A percentile compares a stretch with the other conserved stretches of the same genome.
phyloP scores from a whole-genome alignment of 1,140 invertebrate genomes.

The Diachasmimorpha longicaudata region DNA sequence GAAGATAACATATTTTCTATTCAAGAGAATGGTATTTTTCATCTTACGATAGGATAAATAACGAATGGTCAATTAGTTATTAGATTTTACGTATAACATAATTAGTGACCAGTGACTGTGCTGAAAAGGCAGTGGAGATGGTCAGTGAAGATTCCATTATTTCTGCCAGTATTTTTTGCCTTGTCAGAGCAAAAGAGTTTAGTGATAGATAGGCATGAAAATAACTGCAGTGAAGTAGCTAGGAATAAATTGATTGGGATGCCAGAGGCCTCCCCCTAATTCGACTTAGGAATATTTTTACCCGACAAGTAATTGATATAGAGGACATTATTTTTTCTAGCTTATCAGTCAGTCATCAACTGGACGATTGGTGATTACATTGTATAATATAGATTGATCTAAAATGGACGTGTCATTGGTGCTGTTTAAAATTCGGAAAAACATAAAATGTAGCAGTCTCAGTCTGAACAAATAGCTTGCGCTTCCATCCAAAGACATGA shows the following conservation, averaged over 20 bases:
- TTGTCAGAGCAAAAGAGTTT: background rate
- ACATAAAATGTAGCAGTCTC: background rate
- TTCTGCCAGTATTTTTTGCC: background rate
- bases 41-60: background rate
- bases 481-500: slow-evolving; percentile 2
- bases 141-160: too few species aligned
- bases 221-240: background rate
- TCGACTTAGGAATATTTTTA: background rate
- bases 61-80: background rate
- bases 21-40: background rate
- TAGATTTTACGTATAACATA: background rate
- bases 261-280: background rate
- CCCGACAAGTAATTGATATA: background rate
- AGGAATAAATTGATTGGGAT: background rate
- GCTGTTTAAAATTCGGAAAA: background rate
- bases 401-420: background rate
- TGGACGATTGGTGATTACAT: background rate
- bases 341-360: background rate
- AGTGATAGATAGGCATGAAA: background rate
- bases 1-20: background rate
- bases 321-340: slow-evolving; percentile 1
- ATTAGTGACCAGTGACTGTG: too few species aligned
- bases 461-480: background rate
- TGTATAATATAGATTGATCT: background rate
- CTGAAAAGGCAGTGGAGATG: too few species aligned